These are phyloP conservation scores for Trichogramma evanescens DNA, from an alignment of 2,888 invertebrate species.

Conservation along the genomic window DNA sequence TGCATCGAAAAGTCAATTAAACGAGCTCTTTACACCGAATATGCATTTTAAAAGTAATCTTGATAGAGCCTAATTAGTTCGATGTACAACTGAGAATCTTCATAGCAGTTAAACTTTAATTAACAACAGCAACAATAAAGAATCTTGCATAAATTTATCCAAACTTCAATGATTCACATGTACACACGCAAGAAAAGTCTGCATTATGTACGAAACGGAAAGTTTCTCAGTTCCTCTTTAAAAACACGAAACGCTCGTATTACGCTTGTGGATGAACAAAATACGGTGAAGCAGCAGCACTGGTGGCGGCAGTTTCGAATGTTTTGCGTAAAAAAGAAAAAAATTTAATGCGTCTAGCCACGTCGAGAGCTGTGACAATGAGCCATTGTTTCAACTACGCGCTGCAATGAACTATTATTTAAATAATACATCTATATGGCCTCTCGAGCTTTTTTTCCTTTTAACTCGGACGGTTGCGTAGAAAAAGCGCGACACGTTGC, in stretches of 20 bases:
- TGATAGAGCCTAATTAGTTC: too few relatives aligned
- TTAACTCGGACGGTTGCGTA: too few relatives aligned
- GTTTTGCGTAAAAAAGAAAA: neutral
- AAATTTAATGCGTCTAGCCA: neutral
- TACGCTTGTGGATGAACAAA: conserved; percentile 5
- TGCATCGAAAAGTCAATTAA: too few relatives aligned
- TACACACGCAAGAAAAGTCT: too few relatives aligned
- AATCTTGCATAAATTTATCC: too few relatives aligned
- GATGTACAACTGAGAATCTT: too few relatives aligned
- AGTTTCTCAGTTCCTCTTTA: conserved; percentile 4
- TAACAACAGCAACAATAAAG: too few relatives aligned
- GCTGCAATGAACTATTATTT: conserved; percentile 14
- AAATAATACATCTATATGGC: conserved; percentile 1
- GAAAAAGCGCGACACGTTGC: too few relatives aligned
- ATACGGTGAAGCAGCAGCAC: neutral
- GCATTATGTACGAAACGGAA: neutral
- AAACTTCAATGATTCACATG: too few relatives aligned
- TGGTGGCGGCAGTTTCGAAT: neutral
- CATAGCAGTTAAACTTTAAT: too few relatives aligned
- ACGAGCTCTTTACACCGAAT: neutral
- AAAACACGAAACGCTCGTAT: neutral
- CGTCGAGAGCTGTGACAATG: conserved; percentile 4
- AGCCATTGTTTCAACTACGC: conserved; percentile 11
- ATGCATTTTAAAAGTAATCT: neutral
- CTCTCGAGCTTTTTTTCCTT: too few relatives aligned